Conservation (phyloP, 2,888 invertebrate genomes). For the Ophonus ardosiacus region DNA sequence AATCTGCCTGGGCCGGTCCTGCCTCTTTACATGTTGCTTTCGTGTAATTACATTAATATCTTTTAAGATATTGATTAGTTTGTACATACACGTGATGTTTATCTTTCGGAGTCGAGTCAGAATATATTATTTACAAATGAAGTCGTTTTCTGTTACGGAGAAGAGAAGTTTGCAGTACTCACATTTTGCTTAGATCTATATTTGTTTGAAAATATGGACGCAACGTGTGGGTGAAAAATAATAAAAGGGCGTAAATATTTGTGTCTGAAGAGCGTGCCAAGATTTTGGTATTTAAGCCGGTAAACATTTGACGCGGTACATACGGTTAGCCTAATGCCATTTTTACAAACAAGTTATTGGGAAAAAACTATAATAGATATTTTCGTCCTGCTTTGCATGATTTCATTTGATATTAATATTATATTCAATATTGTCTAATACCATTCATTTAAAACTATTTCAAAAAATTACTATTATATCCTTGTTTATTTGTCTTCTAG, state of each 20-base stretch:
- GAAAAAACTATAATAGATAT: not conserved
- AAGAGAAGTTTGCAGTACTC: not conserved
- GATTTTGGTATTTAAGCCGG: constrained; percentile 42
- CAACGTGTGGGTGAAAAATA: constrained; percentile 42
- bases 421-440: too few species aligned
- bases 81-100: constrained; percentile 1
- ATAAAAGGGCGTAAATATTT: constrained; percentile 51
- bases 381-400: not conserved
- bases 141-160: not conserved
- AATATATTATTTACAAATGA: not conserved
- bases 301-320: constrained; percentile 49
- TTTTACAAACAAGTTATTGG: not conserved
- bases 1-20: too few species aligned
- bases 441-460: too few species aligned
- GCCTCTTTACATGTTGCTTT: not conserved
- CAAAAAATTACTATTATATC: too few species aligned
- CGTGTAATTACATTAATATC: constrained; percentile 19
- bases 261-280: constrained; percentile 28
- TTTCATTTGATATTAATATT: too few species aligned
- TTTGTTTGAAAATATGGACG: constrained; percentile 19
- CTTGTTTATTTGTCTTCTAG: too few species aligned
- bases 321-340: constrained; percentile 11
- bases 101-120: not conserved
- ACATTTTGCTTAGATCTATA: constrained; percentile 4
- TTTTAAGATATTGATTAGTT: constrained; percentile 21